Evolutionary conservation across 2,113 vertebrate genomes (phyloP), one percentile per base, ranked within the genome.

Genomic region (Clupea harengus): DNA sequence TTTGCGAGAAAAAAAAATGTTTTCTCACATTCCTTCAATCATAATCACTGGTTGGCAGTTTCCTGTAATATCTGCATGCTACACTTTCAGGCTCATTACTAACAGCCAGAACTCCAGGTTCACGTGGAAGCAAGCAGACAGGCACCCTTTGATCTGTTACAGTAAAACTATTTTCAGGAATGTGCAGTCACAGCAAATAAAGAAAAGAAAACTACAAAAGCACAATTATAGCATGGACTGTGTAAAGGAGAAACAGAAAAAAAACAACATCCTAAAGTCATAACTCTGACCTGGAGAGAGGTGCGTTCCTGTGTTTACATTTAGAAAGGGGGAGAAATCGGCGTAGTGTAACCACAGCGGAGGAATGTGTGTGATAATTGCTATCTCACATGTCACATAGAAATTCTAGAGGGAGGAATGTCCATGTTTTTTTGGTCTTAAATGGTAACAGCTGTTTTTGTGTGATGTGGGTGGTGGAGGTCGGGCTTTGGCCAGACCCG

Each of bases 371-470:
- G 94, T 94, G 93, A 90, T 93, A 94, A 94, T 95, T 90, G 72
- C 93, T 94, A 93, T 95, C 94, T 95, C 93, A 94, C 93, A 94
- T 95, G 94, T 95, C 93, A 93, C 95, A 92, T 93, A 92, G 93
- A 88, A 95, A 95, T 96, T 96, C 93, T 94, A 93, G 81, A 85
- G 89, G 92, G 92, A 95, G 94, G 95, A 96, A 96, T 97, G 94
- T 91, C 89, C 94, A 93, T 93, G 95, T 91, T 94, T 95, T 96
- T 95, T 95, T 72, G 64, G 0, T 32, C 72, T 92, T 98, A 98
- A 98, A 96, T 95, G 95, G 94, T 96, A 96, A 95, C 97, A 98
- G 97, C 97, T 98, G 97, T 97, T 96, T 94, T 94, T 94, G 96
- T 96, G 96, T 93, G 94, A 96, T 95, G 94, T 94, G 94, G 95